phyloP scores from a whole-genome alignment of 2,113 vertebrate genomes.

The Clupea harengus region DNA sequence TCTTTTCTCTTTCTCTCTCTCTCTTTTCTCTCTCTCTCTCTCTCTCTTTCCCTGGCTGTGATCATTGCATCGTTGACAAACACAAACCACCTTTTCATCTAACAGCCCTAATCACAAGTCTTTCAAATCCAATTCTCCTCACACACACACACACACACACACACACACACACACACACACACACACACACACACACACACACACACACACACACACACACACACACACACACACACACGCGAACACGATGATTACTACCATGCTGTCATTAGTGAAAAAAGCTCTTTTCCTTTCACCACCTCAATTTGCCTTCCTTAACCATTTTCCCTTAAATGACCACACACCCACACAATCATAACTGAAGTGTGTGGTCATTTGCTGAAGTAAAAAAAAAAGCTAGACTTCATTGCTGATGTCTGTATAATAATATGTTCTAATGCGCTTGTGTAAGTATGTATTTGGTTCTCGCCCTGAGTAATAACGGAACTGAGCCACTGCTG shows the following conservation, averaged over 20 bases:
- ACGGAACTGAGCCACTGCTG: not conserved
- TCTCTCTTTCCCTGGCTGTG: no score
- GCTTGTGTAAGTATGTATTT: not conserved
- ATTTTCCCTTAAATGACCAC: not conserved
- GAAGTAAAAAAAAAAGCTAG: no score
- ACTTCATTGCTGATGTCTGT: no score
- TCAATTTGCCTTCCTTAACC: no score
- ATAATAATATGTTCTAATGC: not conserved
- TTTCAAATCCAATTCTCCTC: not conserved
- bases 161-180: not conserved
- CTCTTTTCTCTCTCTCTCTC: not conserved
- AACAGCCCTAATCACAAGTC: not conserved
- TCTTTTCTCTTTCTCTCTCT: not conserved
- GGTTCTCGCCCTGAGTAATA: not conserved
- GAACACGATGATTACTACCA: not conserved
- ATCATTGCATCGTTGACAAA: not conserved
- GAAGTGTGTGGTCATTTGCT: no score
- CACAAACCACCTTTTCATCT: not conserved
- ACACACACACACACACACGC: not conserved
- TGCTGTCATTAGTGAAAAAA: not conserved
- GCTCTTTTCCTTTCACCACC: not conserved
- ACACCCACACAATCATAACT: not conserved
- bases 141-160: constrained; percentile 29
- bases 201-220: constrained; percentile 16
- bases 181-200: not conserved